Evolutionary conservation across 1,140 invertebrate genomes (phyloP).

Genomic region (Heliconius hewitsoni): DNA sequence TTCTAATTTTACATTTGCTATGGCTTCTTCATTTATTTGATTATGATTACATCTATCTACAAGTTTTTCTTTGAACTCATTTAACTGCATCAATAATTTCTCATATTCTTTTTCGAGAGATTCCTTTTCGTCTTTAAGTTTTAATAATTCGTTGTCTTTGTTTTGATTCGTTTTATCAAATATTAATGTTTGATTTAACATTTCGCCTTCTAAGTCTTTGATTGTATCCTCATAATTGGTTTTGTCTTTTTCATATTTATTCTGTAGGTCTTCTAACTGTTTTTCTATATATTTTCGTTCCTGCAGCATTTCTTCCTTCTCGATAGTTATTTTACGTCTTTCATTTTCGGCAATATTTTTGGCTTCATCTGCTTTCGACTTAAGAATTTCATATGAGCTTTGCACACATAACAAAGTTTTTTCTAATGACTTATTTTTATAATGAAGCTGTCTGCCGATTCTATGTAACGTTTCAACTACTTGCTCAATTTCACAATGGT

Average conservation of each 20-base stretch:
- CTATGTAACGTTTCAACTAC: conserved; percentile 55
- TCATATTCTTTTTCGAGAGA: conserved; percentile 56
- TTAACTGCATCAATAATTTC: conserved; percentile 48
- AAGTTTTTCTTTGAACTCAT: conserved; percentile 52
- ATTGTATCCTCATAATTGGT: conserved; percentile 53
- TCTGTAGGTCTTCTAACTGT: conserved; percentile 47
- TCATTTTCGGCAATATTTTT: conserved; percentile 68
- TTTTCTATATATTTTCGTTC: conserved; percentile 55
- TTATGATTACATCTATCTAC: conserved; percentile 24
- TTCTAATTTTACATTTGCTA: conserved; percentile 39
- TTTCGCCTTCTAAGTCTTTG: conserved; percentile 61
- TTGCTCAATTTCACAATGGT: conserved; percentile 52
- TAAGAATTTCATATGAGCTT: conserved; percentile 66
- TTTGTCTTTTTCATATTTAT: conserved; percentile 50
- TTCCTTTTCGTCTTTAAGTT: conserved; percentile 59
- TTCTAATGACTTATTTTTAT: conserved; percentile 54
- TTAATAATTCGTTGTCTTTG: conserved; percentile 52
- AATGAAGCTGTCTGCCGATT: conserved; percentile 53
- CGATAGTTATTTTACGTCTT: conserved; percentile 64
- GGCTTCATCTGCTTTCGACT: conserved; percentile 69
- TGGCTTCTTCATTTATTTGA: conserved; percentile 11
- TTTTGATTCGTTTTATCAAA: conserved; percentile 60
- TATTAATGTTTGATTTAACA: conserved; percentile 66
- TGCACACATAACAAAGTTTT: conserved; percentile 62
- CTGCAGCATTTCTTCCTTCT: conserved; percentile 63